A percentile compares a stretch with the other conserved stretches of the same genome.
These are phyloP conservation scores for Eulemur macaco DNA, from an alignment of 2,113 vertebrate genomes.

Conservation along the genomic window DNA sequence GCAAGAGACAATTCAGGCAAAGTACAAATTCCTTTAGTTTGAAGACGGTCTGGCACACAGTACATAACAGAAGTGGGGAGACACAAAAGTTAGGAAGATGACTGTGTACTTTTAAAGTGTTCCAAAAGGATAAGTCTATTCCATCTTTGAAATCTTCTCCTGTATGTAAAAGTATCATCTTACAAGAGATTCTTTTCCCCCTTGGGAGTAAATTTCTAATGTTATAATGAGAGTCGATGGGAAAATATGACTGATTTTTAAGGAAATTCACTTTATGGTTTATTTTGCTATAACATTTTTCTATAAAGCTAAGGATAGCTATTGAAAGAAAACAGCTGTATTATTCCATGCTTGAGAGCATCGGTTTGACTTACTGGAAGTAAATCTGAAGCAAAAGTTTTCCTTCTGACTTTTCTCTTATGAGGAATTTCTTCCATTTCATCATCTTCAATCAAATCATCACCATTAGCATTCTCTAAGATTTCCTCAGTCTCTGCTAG, in stretches of 20 bases:
- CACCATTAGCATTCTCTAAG: conserved; percentile 37
- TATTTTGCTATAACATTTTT: background rate
- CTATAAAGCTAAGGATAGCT: background rate
- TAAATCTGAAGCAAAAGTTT: conserved; percentile 91
- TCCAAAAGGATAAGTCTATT: background rate
- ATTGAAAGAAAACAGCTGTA: background rate
- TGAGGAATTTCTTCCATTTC: conserved; percentile 82
- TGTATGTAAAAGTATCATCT: background rate
- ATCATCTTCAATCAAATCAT: conserved; percentile 78
- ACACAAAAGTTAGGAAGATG: background rate
- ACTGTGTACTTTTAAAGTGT: background rate
- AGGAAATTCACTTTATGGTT: background rate
- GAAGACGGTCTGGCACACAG: background rate
- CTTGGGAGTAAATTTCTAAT: background rate
- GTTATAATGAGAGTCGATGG: background rate
- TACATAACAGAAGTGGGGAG: background rate
- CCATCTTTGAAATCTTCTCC: background rate
- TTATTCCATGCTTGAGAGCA: background rate
- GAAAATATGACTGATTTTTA: background rate
- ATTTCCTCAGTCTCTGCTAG: conserved; percentile 75
- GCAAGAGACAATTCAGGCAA: background rate
- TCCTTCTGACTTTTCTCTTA: conserved; percentile 78
- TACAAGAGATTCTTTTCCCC: background rate
- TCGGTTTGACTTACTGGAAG: conserved; percentile 89
- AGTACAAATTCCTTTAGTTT: background rate